A percentile compares a stretch with the other conserved stretches of the same genome.
These are phyloP conservation scores for Mellivora capensis DNA, from an alignment of 2,113 vertebrate genomes.

Conservation along the genomic window DNA sequence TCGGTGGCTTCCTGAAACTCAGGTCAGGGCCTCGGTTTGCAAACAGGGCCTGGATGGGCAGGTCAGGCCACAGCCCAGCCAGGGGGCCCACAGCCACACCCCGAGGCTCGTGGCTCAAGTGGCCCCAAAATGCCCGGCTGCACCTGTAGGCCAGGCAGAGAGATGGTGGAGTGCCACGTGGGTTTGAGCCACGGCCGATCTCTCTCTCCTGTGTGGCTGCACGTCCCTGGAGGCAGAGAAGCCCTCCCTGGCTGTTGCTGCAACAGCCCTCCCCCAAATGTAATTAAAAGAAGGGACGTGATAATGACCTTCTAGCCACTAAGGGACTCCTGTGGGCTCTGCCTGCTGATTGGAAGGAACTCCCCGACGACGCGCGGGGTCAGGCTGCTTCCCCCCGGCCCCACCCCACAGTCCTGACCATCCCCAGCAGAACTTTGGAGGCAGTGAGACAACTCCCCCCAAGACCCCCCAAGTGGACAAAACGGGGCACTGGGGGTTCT, in stretches of 20 bases:
- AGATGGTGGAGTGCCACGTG: neutral
- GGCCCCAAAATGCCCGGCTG: rapidly evolving
- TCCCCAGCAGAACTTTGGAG: neutral
- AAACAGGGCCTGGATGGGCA: neutral
- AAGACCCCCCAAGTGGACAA: rapidly evolving
- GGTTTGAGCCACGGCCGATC: rapidly evolving
- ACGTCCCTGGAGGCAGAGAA: rapidly evolving
- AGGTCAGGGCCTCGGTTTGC: neutral
- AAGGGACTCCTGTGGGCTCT: neutral
- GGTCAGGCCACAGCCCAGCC: neutral
- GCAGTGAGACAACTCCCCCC: rapidly evolving
- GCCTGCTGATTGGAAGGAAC: neutral
- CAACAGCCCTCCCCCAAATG: rapidly evolving
- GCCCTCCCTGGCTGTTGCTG: neutral
- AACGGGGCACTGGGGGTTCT: rapidly evolving
- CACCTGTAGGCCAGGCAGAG: rapidly evolving
- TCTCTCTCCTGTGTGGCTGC: rapidly evolving
- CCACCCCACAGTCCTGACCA: neutral
- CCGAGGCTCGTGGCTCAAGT: neutral
- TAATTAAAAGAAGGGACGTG: neutral
- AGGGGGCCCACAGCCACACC: neutral
- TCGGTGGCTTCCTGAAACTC: neutral
- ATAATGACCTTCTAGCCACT: neutral
- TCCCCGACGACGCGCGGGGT: rapidly evolving
- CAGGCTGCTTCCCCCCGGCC: neutral